phyloP scores from a whole-genome alignment of 2,113 vertebrate genomes.

The Rhombomys opimus region DNA sequence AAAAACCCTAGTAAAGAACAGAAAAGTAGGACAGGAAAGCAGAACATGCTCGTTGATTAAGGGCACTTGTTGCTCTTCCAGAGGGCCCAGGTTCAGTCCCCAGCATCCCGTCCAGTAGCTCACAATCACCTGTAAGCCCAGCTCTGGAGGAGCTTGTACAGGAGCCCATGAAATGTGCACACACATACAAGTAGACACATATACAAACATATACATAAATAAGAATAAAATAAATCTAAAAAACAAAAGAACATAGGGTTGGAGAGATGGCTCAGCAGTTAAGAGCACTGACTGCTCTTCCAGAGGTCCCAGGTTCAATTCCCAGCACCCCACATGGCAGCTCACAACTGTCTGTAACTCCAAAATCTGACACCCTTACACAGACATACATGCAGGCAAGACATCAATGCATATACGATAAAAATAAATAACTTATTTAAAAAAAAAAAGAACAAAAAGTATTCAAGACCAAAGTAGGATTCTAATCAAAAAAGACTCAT shows the following conservation, averaged over 20 bases:
- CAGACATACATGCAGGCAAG: too few relatives aligned
- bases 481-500: neutral
- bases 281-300: too few relatives aligned
- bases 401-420: too few relatives aligned
- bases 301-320: too few relatives aligned
- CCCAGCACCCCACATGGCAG: too few relatives aligned
- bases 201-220: neutral
- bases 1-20: neutral
- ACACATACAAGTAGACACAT: neutral
- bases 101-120: neutral
- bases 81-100: neutral
- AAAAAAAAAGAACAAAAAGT: neutral
- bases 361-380: too few relatives aligned
- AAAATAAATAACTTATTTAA: too few relatives aligned
- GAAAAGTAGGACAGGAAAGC: too few relatives aligned
- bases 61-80: neutral
- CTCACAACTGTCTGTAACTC: too few relatives aligned
- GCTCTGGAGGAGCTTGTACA: neutral
- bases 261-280: too few relatives aligned
- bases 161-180: neutral
- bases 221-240: too few relatives aligned
- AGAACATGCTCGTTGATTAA: neutral
- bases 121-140: neutral
- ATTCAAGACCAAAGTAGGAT: neutral
- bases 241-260: too few relatives aligned